Evolutionary conservation across 2,888 invertebrate species (phyloP).

Genomic region (Meliscaeva auricollis): DNA sequence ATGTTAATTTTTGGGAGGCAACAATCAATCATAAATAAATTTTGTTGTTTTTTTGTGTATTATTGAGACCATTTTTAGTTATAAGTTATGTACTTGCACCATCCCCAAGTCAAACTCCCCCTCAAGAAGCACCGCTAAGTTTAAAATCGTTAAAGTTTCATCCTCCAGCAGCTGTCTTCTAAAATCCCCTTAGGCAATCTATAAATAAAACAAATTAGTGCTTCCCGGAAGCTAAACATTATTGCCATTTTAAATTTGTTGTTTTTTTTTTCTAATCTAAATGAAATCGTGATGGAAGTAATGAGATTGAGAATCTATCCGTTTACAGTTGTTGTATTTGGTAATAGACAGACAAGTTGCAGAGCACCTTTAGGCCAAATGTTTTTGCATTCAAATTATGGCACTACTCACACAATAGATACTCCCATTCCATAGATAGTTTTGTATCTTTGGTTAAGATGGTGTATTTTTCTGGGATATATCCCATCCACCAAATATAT

Average conservation of each 20-base stretch:
- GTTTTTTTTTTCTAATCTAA: constrained; percentile 53
- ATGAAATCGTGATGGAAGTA: constrained; percentile 72
- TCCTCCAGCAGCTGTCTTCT: neutral
- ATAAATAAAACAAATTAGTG: constrained; percentile 66
- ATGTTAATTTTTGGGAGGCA: constrained; percentile 17
- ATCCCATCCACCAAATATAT: constrained; percentile 46
- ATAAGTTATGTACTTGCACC: too few species aligned
- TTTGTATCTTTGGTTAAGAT: constrained; percentile 22
- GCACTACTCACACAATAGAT: constrained; percentile 53
- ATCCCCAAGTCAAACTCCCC: too few species aligned
- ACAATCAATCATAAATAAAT: too few species aligned
- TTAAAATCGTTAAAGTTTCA: neutral
- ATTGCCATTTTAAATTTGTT: constrained; percentile 43
- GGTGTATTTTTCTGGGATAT: neutral
- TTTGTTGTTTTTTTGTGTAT: too few species aligned
- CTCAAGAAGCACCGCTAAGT: neutral
- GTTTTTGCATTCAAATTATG: constrained; percentile 62
- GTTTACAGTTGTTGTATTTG: constrained; percentile 38
- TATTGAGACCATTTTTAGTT: too few species aligned
- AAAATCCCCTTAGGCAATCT: constrained; percentile 35
- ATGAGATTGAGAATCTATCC: constrained; percentile 57
- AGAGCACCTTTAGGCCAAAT: constrained; percentile 49
- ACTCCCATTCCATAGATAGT: constrained; percentile 62
- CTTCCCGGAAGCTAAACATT: constrained; percentile 62
- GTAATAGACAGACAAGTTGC: constrained; percentile 41